These are phyloP conservation scores for Lethenteron reissneri DNA, from an alignment of 2,113 vertebrate genomes.

Conservation along the genomic window DNA sequence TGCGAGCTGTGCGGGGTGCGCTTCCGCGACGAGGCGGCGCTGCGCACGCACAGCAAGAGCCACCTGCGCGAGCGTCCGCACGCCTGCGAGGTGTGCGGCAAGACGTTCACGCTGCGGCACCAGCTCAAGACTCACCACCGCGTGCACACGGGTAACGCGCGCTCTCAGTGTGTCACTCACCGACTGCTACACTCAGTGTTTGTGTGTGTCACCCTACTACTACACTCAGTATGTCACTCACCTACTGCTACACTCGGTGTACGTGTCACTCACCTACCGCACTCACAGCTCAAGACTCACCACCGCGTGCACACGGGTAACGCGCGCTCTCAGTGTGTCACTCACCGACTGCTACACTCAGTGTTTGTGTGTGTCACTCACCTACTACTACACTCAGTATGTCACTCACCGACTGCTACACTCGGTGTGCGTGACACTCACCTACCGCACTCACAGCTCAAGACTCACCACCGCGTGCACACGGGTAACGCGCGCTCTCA, in stretches of 20 bases:
- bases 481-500: too few species aligned
- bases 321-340: too few species aligned
- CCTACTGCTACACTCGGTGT: too few species aligned
- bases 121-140: slow-evolving; percentile 97
- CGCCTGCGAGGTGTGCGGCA: slow-evolving; percentile 85
- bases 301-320: too few species aligned
- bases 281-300: too few species aligned
- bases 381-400: background rate
- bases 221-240: background rate
- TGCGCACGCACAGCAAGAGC: slow-evolving; percentile 94
- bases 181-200: background rate
- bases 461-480: too few species aligned
- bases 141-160: slow-evolving; percentile 61
- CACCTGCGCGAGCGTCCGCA: slow-evolving; percentile 81
- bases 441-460: too few species aligned
- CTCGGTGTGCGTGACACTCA: background rate
- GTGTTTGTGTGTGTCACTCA: too few species aligned
- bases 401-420: background rate
- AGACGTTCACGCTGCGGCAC: slow-evolving; percentile 98
- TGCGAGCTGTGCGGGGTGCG: slow-evolving; percentile 97
- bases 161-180: background rate
- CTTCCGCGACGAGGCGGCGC: slow-evolving; percentile 88
- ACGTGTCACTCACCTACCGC: too few species aligned
- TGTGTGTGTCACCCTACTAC: background rate
- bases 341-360: too few species aligned